These are phyloP conservation scores for Diloba caeruleocephala DNA, from an alignment of 2,888 invertebrate genomes.

Conservation along the genomic window DNA sequence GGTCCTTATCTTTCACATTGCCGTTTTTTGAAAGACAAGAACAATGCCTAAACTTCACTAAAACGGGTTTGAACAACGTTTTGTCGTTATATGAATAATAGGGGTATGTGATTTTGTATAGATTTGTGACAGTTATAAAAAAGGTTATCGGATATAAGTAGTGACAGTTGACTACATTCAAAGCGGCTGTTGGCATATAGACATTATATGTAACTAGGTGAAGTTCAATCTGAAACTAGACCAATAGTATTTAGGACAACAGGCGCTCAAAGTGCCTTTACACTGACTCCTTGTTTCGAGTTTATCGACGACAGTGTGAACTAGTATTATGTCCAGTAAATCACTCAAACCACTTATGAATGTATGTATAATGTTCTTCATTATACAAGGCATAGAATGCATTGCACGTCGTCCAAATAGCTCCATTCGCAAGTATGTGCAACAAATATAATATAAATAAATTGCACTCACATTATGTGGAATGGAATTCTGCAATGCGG, in stretches of 20 bases:
- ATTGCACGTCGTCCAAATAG: conserved; percentile 31
- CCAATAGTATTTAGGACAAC: conserved; percentile 14
- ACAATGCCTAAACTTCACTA: too few relatives aligned
- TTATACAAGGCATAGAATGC: conserved; percentile 26
- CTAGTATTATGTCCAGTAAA: not conserved
- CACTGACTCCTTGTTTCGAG: not conserved
- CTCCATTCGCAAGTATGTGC: conserved; percentile 41
- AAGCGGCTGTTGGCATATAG: conserved; percentile 13
- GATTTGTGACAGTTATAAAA: too few relatives aligned
- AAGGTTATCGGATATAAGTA: not conserved
- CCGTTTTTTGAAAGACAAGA: too few relatives aligned
- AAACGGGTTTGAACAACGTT: too few relatives aligned
- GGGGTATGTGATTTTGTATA: too few relatives aligned
- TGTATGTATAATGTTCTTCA: conserved; percentile 14
- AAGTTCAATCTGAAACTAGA: conserved; percentile 40
- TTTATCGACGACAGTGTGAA: not conserved
- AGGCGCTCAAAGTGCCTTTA: conserved; percentile 5
- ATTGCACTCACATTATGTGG: conserved; percentile 82
- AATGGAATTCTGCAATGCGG: conserved; percentile 83
- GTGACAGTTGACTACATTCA: conserved; percentile 20
- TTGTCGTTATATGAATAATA: too few relatives aligned
- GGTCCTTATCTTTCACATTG: too few relatives aligned
- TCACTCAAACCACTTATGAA: too few relatives aligned
- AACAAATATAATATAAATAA: conserved; percentile 44
- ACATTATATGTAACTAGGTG: conserved; percentile 32